These are phyloP conservation scores for Dermatemys mawii DNA, from an alignment of 2,113 vertebrate genomes.

Conservation along the genomic window DNA sequence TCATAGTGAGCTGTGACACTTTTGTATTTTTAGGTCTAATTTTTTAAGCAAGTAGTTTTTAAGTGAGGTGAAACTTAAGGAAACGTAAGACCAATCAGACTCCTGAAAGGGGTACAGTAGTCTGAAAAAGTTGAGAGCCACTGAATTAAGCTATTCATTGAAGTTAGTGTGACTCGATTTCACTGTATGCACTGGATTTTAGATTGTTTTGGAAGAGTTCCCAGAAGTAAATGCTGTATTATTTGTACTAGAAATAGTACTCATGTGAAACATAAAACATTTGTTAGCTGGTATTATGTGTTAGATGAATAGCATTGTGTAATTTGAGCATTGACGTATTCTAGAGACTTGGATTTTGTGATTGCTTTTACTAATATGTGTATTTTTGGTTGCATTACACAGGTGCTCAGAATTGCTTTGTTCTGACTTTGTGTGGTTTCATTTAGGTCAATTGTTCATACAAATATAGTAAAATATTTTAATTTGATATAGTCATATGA, in stretches of 20 bases:
- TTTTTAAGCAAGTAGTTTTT: no score
- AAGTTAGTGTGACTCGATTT: not conserved
- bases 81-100: no score
- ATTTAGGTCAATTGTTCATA: conserved; percentile 7
- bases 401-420: not conserved
- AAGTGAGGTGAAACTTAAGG: no score
- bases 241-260: not conserved
- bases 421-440: not conserved
- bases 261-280: not conserved
- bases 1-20: no score
- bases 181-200: not conserved
- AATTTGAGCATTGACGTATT: not conserved
- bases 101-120: no score
- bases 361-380: not conserved
- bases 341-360: not conserved
- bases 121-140: no score
- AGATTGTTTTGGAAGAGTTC: not conserved
- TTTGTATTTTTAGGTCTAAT: no score
- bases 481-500: not conserved
- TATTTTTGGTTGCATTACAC: not conserved
- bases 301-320: not conserved
- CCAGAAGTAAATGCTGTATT: not conserved
- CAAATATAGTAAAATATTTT: conserved; percentile 2
- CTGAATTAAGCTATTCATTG: not conserved
- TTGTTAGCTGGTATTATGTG: not conserved